These are phyloP conservation scores for Lycocerus yunnanus DNA, from an alignment of 2,888 invertebrate species.

Conservation along the genomic window DNA sequence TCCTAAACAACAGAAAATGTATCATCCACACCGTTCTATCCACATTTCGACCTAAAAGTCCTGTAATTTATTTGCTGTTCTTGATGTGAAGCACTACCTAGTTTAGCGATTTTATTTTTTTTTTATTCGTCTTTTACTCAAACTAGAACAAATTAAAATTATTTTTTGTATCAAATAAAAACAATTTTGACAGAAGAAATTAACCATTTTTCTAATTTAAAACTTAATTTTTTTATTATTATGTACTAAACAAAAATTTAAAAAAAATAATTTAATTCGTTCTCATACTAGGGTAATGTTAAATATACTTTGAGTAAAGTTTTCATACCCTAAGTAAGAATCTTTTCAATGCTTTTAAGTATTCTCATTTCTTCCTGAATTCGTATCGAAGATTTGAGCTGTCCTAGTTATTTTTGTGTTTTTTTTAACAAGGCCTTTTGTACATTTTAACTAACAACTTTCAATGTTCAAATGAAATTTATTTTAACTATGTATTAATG, in stretches of 20 bases:
- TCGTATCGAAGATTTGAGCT: constrained; percentile 27
- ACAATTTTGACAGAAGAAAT: not conserved
- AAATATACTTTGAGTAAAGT: not conserved
- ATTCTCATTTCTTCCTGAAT: constrained; percentile 11
- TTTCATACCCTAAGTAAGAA: not conserved
- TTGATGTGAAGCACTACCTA: not conserved
- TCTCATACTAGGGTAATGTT: not conserved
- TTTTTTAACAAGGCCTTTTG: constrained; percentile 17
- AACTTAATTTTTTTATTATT: not conserved
- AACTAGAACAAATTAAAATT: not conserved
- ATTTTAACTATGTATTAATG: not conserved
- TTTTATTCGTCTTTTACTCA: not conserved
- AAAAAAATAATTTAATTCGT: not conserved
- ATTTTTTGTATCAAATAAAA: not conserved
- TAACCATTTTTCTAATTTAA: not conserved
- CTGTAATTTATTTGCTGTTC: not conserved
- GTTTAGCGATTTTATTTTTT: not conserved
- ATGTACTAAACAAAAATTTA: no score
- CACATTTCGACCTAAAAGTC: not conserved
- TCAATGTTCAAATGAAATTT: not conserved
- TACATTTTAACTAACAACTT: not conserved
- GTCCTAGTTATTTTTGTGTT: constrained; percentile 32
- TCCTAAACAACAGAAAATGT: not conserved
- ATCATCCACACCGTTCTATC: not conserved
- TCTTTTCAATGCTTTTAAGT: not conserved